Evolutionary conservation across 35 echinoderm and acorn worm species (phyloP).

Genomic region (Lytechinus variegatus): DNA sequence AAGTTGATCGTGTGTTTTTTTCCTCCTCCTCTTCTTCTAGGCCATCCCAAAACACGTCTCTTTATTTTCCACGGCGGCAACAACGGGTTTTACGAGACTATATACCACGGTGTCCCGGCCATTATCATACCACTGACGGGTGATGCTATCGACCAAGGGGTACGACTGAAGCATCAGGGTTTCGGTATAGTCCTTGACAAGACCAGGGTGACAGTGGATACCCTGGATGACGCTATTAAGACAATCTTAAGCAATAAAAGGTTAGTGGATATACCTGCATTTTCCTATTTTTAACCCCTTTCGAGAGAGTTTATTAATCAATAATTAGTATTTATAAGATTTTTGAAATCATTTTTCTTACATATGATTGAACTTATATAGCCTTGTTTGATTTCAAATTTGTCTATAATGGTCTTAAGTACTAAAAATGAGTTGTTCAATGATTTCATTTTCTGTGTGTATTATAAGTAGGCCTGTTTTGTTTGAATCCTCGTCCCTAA

Average conservation of each 20-base stretch:
- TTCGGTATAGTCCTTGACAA: background rate
- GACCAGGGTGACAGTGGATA: background rate
- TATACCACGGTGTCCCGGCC: conserved; percentile 53
- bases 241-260: background rate
- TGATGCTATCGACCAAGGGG: conserved; percentile 39
- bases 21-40: background rate
- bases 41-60: conserved; percentile 52
- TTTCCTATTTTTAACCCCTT: no score
- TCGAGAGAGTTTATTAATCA: no score
- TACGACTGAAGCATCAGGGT: background rate
- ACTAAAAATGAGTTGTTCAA: no score
- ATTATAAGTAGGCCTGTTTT: no score
- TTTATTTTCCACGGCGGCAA: conserved; percentile 62
- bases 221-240: background rate
- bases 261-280: background rate
- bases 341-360: no score
- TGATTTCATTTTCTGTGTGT: no score
- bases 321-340: no score
- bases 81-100: conserved; percentile 58
- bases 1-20: background rate
- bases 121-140: conserved; percentile 43
- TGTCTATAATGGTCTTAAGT: no score
- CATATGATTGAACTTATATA: no score
- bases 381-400: no score
- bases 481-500: no score